Conservation (phyloP, 2,113 vertebrate species). For the Psephotus haematonotus region DNA sequence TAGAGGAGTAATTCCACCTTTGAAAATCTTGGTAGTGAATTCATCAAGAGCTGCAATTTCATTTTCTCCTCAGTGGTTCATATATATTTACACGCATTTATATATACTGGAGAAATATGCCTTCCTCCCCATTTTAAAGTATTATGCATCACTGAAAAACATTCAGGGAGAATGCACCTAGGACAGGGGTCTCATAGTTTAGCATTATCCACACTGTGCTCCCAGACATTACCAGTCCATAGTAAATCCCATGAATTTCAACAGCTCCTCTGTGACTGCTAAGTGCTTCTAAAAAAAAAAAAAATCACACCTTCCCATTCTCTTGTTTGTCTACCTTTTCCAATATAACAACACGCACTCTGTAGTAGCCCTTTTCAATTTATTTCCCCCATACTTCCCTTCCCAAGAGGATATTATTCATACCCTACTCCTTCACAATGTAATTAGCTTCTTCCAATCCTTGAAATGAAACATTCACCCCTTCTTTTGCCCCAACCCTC, state of each 20-base stretch:
- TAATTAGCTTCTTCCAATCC: background rate
- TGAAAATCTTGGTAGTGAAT: background rate
- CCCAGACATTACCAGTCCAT: background rate
- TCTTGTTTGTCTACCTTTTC: background rate
- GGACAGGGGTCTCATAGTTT: background rate
- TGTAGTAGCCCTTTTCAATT: background rate
- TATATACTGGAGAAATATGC: background rate
- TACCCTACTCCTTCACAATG: background rate
- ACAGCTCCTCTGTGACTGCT: background rate
- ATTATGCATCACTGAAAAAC: background rate
- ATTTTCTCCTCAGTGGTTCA: background rate
- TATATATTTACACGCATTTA: background rate
- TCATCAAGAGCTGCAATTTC: constrained; percentile 4
- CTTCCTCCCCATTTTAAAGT: background rate
- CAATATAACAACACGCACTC: background rate
- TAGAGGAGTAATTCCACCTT: constrained; percentile 6
- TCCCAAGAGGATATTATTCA: constrained; percentile 1
- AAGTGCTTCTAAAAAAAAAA: constrained; percentile 18
- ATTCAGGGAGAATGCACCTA: background rate
- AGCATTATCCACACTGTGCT: background rate
- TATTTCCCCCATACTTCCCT: constrained; percentile 2
- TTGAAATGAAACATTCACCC: background rate
- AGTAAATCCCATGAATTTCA: background rate
- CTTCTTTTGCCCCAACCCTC: background rate
- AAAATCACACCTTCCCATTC: background rate